Base-by-base conservation (phyloP, 2,888 invertebrate species). In the Clusia tigrina region DNA sequence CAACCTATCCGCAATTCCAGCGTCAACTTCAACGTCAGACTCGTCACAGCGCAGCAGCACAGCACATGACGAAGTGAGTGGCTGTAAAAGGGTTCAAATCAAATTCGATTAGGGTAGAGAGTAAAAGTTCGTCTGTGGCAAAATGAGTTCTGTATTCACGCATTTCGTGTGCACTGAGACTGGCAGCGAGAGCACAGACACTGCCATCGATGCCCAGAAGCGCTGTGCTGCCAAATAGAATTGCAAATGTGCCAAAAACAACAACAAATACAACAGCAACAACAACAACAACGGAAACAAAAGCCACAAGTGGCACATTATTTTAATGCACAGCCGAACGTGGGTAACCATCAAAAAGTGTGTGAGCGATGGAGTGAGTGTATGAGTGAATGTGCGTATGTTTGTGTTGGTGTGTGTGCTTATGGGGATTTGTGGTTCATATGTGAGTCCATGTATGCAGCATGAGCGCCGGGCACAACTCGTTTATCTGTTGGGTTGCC, bases 301-400 rank as follows among this genome's bases (percentile, higher is more conserved):
- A 70, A 71, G 76, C 80, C 76, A 79, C 80, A 79, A 80, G 79
- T 80, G 78, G 78, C 76, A 78, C 74, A 78, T 79, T 77, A 77
- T 74, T 80, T 79, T 74, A 74, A 75, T 72, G 71, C 69, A 71
- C 71, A 76, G 74, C 73, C 73, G 74, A 73, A 77, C 73, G 72
- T 62, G 70, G 32, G 70, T 69, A 72, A 67, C 76, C 10, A n/a
- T n/a, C n/a, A n/a, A n/a, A n/a, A n/a, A n/a, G n/a, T n/a, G n/a
- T 24, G 24, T 15, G 37, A 55, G 55, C 55, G 42, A 55, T 53
- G 65, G 58, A 63, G 63, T 58, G 62, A 61, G 62, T 20, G 48
- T 48, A 22, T 59, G 58, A 55, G 58, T 56, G 64, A 57, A 18
- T 42, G 20, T 60, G 55, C 32, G 53, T 60, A n/a, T 42, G 32